Evolutionary conservation across 2,113 vertebrate genomes (phyloP), one percentile per base, ranked within the genome.

Genomic region (Gymnogyps californianus): DNA sequence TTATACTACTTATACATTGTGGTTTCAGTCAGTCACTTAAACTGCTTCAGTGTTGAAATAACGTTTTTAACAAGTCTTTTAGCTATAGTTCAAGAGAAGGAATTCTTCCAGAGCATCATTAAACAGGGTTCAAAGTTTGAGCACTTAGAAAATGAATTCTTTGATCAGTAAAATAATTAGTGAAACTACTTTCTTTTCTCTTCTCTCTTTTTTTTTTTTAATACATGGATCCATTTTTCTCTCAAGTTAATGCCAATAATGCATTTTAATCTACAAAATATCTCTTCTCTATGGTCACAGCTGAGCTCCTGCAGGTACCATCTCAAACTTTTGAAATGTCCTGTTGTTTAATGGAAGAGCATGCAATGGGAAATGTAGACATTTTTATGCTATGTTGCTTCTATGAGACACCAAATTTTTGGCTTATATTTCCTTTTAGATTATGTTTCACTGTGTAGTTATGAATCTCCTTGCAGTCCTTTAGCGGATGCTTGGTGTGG

Each of bases 11-110:
- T 95, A 87, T 96, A 97, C 82, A 87, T 94, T 97, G 97, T 97
- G 97, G 97, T 98, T 98, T 97, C 91, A 97, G 95, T 97, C 97
- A 96, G 97, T 97, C 97, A 96, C 97, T 98, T 98, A 97, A 98
- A 98, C 96, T 96, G 88, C 96, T 97, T 97, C 90, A 87, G 66
- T 97, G 91, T 93, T 98, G 97, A 98, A 98, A 97, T 91, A 98
- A 97, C 93, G 77, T 95, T 97, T 97, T 97, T 97, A 96, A 85
- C 88, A 97, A 97, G 83, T 98, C 97, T 97, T 98, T 96, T 96
- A 98, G 97, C 87, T 91, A 67, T 92, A 97, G 93, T 96, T 98
- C 94, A 96, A 95, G 97, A 97, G 96, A 92, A 83, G 65, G 46
- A 96, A 74, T 75, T 96, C 87, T 97, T 97, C 92, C 64, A 95